These are phyloP conservation scores for Salarias fasciatus DNA, from an alignment of 2,797 vertebrate species.

Conservation along the genomic window DNA sequence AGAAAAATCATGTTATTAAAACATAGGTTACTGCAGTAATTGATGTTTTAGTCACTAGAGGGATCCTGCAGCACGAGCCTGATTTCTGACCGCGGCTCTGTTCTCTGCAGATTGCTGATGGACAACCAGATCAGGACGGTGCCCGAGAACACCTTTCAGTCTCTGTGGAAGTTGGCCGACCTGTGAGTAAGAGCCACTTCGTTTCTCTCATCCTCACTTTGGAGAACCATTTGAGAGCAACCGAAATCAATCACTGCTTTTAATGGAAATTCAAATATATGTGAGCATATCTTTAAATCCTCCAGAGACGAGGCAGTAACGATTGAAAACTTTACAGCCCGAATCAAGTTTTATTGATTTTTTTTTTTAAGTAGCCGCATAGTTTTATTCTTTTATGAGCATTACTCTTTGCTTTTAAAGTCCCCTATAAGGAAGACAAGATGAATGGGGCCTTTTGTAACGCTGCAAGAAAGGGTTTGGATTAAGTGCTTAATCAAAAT, in stretches of 20 bases:
- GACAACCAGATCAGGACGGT: constrained; percentile 84
- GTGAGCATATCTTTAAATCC: neutral
- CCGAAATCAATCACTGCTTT: too few species aligned
- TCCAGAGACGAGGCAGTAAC: neutral
- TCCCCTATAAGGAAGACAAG: too few species aligned
- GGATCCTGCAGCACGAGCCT: too few species aligned
- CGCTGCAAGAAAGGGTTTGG: too few species aligned
- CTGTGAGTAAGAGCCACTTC: constrained; percentile 69
- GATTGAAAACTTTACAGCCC: neutral
- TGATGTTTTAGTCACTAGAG: neutral
- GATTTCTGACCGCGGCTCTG: constrained; percentile 31
- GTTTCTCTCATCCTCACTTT: neutral
- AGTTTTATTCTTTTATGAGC: neutral
- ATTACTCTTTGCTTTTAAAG: too few species aligned
- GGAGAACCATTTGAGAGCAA: neutral
- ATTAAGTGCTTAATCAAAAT: too few species aligned
- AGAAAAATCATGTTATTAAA: too few species aligned
- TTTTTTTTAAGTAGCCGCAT: neutral
- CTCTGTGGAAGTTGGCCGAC: constrained; percentile 82
- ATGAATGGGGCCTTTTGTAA: too few species aligned
- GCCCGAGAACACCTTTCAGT: constrained; percentile 86
- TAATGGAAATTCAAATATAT: too few species aligned
- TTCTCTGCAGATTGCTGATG: constrained; percentile 78
- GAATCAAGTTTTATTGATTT: neutral
- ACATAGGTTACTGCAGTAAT: neutral